Evolutionary conservation across 2,797 vertebrate genomes (phyloP), one percentile per base, ranked within the genome.

Genomic region (Lutjanus argentimaculatus): DNA sequence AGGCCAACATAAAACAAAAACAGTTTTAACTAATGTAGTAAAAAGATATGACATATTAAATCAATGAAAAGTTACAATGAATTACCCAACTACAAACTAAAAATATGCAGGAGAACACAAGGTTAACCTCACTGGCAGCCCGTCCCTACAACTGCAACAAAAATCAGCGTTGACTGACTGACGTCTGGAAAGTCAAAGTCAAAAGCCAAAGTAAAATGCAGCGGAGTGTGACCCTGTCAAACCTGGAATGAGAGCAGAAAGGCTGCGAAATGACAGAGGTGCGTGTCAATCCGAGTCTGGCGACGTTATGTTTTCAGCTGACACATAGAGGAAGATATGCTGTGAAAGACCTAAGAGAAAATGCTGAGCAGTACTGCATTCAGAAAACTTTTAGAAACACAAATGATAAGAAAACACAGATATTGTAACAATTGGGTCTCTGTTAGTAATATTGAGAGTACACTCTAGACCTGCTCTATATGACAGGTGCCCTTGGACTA

Each of bases 141-240:
- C 0, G 14, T 25, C 21, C 30, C 30, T 13, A 22, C 14, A 17
- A 48, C 53, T 42, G 3, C 4, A n/a, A 57, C 3, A 45, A n/a
- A 40, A 61, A 45, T 57, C 52, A 65, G 42, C 45, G 0, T 3
- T 58, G 52, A n/a, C 51, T 19, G 11, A 43, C 56, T 17, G 8
- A 36, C 5, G 30, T 36, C 0, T 36, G 30, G 4, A 36, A 6
- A 36, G 30, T 36, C 30, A 36, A 36, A 36, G 30, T 36, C 30
- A 36, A 36, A 36, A 36, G 30, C 45, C 19, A 30, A 30, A 59
- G 8, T 57, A 8, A 58, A 71, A 45, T 69, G 61, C 53, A 52
- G 69, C 56, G 21, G 21, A 52, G 49, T 62, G 67, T 15, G 6
- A 46, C 73, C 43, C 55, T 19, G 52, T 68, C 43, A 56, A 56